These are phyloP conservation scores for Drosophila gaucha DNA, from an alignment of 2,888 invertebrate genomes.

Conservation along the genomic window DNA sequence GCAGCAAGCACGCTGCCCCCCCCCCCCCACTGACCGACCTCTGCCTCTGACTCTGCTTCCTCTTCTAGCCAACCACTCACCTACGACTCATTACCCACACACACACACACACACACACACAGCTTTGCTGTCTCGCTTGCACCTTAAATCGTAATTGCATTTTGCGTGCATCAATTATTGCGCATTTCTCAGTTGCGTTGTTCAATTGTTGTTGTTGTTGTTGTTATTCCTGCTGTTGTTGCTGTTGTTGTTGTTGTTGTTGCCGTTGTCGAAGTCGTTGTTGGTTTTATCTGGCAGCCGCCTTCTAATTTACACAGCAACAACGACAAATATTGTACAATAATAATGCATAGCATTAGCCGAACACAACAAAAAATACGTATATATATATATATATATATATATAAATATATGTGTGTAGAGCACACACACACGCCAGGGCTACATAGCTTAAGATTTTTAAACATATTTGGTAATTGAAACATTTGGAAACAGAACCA, in stretches of 20 bases:
- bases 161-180: conserved; percentile 80
- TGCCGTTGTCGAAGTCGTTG: conserved; percentile 28
- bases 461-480: neutral
- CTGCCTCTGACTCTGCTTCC: neutral
- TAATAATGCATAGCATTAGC: conserved; percentile 69
- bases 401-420: neutral
- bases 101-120: conserved; percentile 3
- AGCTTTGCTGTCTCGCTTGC: conserved; percentile 36
- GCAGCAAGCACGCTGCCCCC: conserved; percentile 20
- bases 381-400: conserved; percentile 1
- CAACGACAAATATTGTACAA: conserved; percentile 58
- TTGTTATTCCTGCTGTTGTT: conserved; percentile 22
- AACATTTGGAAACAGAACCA: conserved; percentile 3
- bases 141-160: conserved; percentile 58
- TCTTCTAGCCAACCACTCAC: conserved; percentile 22
- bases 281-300: conserved; percentile 65
- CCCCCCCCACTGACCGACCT: neutral
- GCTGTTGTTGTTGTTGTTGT: conserved; percentile 28
- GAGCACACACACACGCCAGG: neutral
- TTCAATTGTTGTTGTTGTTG: conserved; percentile 45
- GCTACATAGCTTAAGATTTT: neutral
- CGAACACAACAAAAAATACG: conserved; percentile 14
- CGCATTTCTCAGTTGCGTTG: conserved; percentile 74
- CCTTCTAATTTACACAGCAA: conserved; percentile 69
- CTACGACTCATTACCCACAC: conserved; percentile 53